phyloP scores from a whole-genome alignment of 2,888 invertebrate species.

The Heliconius erato region DNA sequence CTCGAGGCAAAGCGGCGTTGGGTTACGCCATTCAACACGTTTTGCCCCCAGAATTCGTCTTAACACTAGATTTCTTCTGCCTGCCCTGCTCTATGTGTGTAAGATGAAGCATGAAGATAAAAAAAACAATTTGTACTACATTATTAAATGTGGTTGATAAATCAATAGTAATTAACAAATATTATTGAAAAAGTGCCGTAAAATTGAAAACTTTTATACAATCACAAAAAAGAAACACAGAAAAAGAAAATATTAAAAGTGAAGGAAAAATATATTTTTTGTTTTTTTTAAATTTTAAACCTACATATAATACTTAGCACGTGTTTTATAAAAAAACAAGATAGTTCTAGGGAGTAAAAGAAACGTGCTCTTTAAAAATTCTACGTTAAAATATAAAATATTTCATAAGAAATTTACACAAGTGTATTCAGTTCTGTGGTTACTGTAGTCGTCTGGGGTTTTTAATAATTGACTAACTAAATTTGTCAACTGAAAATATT shows the following conservation, averaged over 20 bases:
- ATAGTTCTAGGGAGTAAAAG: background rate
- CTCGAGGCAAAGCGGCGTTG: too few relatives aligned
- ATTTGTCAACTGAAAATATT: background rate
- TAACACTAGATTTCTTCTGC: too few relatives aligned
- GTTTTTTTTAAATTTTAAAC: background rate
- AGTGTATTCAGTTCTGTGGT: background rate
- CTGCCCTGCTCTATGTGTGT: too few relatives aligned
- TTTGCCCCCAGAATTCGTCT: too few relatives aligned
- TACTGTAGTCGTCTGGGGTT: slow-evolving; percentile 11
- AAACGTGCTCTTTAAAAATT: background rate
- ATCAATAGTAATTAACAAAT: too few relatives aligned
- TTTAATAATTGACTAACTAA: background rate
- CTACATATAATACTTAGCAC: background rate
- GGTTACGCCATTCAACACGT: too few relatives aligned
- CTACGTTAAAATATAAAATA: background rate
- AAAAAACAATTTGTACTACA: background rate
- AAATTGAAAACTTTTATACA: too few relatives aligned
- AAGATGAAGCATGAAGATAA: too few relatives aligned
- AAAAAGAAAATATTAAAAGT: background rate
- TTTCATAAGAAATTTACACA: background rate
- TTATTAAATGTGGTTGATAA: too few relatives aligned
- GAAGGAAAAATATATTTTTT: background rate
- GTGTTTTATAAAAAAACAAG: background rate
- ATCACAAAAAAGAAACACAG: too few relatives aligned
- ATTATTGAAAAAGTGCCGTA: too few relatives aligned